These are phyloP conservation scores for Sinelater perroti DNA, from an alignment of 2,888 invertebrate genomes.

Conservation along the genomic window DNA sequence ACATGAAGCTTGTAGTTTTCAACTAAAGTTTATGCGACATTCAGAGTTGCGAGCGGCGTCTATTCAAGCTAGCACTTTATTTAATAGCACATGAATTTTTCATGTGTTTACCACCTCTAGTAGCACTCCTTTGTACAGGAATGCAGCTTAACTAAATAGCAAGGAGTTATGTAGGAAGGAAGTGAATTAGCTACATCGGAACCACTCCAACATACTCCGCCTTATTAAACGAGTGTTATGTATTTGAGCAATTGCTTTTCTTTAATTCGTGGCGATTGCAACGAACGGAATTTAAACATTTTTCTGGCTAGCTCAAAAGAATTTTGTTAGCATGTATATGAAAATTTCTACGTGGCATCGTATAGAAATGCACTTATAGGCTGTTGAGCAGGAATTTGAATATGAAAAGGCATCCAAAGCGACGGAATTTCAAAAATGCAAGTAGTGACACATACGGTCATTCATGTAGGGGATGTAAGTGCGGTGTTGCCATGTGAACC, in stretches of 20 bases:
- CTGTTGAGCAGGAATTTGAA: slow-evolving; percentile 28
- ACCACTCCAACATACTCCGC: no score
- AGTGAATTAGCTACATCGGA: not conserved
- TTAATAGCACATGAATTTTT: slow-evolving; percentile 30
- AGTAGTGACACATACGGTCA: slow-evolving; percentile 38
- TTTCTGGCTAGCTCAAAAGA: no score
- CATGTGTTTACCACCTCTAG: slow-evolving; percentile 26
- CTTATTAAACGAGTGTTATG: not conserved
- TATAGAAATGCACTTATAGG: slow-evolving; percentile 2
- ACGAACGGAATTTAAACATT: no score
- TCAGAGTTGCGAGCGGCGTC: slow-evolving; percentile 5
- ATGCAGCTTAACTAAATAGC: slow-evolving; percentile 17
- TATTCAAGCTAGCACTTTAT: slow-evolving; percentile 23
- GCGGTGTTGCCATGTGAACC: slow-evolving; percentile 53
- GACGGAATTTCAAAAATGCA: slow-evolving; percentile 36
- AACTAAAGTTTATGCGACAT: slow-evolving; percentile 18
- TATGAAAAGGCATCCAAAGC: slow-evolving; percentile 28
- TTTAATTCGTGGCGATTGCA: no score
- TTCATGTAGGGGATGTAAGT: slow-evolving; percentile 35
- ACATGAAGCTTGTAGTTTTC: slow-evolving; percentile 16
- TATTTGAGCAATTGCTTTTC: no score
- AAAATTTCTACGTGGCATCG: no score
- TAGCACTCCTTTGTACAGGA: slow-evolving; percentile 4
- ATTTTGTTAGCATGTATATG: no score
- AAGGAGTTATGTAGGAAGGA: slow-evolving; percentile 10